Evolutionary conservation across 2,888 invertebrate genomes (phyloP).

Genomic region (Schizaphis graminum): DNA sequence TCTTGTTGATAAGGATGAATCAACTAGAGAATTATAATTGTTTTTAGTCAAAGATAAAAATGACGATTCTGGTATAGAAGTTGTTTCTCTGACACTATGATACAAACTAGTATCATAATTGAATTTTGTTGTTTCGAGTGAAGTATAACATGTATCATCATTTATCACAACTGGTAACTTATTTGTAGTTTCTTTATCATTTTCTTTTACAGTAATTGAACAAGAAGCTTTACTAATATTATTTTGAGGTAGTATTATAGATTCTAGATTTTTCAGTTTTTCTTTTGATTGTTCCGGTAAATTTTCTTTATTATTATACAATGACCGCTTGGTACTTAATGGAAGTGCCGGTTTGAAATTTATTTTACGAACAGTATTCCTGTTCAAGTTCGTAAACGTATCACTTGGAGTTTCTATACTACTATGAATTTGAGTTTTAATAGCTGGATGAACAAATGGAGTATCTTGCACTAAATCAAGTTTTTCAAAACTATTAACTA

Average conservation of each 20-base stretch:
- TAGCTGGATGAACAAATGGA: constrained; percentile 56
- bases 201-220: neutral
- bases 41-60: neutral
- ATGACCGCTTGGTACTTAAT: constrained; percentile 39
- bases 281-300: constrained; percentile 19
- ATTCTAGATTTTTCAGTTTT: neutral
- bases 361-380: constrained; percentile 5
- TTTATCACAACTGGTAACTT: neutral
- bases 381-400: constrained; percentile 1
- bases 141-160: constrained; percentile 44
- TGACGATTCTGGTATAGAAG: constrained; percentile 24
- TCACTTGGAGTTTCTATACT: constrained; percentile 52
- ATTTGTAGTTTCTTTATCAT: neutral
- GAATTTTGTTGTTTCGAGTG: constrained; percentile 46
- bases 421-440: constrained; percentile 49
- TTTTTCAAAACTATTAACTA: constrained; percentile 52
- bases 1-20: constrained; percentile 41
- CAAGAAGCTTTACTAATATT: constrained; percentile 10
- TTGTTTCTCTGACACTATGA: constrained; percentile 62
- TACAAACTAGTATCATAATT: constrained; percentile 61
- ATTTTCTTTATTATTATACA: constrained; percentile 61
- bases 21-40: neutral
- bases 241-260: neutral
- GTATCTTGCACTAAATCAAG: constrained; percentile 61
- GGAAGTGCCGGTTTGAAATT: constrained; percentile 13